These are phyloP conservation scores for Pampus argenteus DNA, from an alignment of 2,797 vertebrate species.

Conservation along the genomic window DNA sequence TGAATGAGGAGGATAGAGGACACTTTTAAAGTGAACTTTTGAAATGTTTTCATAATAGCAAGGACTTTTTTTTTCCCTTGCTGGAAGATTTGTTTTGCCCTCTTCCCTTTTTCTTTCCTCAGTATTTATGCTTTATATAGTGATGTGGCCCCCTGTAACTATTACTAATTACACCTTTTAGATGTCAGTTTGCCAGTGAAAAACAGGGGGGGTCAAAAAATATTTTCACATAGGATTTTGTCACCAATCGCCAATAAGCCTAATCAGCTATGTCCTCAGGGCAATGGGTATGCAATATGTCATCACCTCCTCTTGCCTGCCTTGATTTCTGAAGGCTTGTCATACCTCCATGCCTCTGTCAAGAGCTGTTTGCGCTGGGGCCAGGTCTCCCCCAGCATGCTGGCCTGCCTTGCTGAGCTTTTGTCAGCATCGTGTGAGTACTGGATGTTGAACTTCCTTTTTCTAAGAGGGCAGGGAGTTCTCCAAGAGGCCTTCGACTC, in stretches of 20 bases:
- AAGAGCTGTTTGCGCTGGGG: slow-evolving; percentile 38
- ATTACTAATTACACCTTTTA: slow-evolving; percentile 31
- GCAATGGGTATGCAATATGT: slow-evolving; percentile 28
- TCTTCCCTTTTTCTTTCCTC: not conserved
- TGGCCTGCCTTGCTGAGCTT: slow-evolving; percentile 23
- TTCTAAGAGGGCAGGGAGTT: slow-evolving; percentile 57
- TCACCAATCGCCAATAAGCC: slow-evolving; percentile 8
- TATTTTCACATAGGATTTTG: not conserved
- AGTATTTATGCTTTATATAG: slow-evolving; percentile 18
- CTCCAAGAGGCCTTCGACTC: slow-evolving; percentile 33
- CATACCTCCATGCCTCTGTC: slow-evolving; percentile 40
- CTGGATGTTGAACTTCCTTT: slow-evolving; percentile 69
- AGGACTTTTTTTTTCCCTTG: slow-evolving; percentile 14
- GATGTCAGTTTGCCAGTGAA: slow-evolving; percentile 10
- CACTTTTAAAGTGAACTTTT: slow-evolving; percentile 37
- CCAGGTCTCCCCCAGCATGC: slow-evolving; percentile 10
- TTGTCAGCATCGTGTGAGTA: slow-evolving; percentile 27
- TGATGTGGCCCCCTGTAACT: slow-evolving; percentile 13
- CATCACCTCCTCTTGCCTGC: slow-evolving; percentile 12
- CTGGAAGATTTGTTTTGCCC: slow-evolving; percentile 35
- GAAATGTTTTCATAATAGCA: slow-evolving; percentile 32
- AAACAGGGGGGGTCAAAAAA: not conserved
- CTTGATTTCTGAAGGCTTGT: slow-evolving; percentile 34
- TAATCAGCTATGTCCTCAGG: not conserved
- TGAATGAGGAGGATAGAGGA: slow-evolving; percentile 8